phyloP scores from a whole-genome alignment of 2,113 vertebrate species.

The Heterotis niloticus region DNA sequence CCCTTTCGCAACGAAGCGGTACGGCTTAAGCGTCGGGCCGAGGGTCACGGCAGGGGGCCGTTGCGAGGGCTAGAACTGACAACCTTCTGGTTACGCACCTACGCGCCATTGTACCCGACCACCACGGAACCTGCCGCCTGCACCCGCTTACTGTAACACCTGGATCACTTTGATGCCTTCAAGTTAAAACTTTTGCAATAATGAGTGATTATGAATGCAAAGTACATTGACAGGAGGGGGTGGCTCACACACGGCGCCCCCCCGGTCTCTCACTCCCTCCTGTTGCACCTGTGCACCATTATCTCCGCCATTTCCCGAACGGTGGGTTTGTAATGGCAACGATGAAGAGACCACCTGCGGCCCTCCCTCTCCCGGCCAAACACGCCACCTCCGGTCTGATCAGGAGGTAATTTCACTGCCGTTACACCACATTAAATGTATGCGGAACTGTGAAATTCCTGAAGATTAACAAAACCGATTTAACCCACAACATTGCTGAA shows the following conservation, averaged over 20 bases:
- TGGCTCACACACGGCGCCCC: neutral
- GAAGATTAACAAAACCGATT: no score
- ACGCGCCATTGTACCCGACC: no score
- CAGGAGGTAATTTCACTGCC: neutral
- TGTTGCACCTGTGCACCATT: constrained; percentile 41
- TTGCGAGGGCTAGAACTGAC: no score
- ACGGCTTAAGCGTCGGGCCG: neutral
- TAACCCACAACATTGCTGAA: neutral
- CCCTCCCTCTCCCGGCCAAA: neutral
- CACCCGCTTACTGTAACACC: neutral
- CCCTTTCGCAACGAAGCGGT: neutral
- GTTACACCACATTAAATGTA: neutral
- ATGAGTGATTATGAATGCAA: neutral
- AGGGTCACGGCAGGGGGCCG: no score
- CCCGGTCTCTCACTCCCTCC: neutral
- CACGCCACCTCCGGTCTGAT: neutral
- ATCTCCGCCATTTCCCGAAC: constrained; percentile 36
- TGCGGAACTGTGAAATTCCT: no score
- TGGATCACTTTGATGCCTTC: neutral
- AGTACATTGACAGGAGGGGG: neutral
- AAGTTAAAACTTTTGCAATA: neutral
- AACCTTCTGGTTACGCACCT: no score
- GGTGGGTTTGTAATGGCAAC: constrained; percentile 27
- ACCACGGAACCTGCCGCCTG: no score
- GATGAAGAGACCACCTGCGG: neutral